Conservation (phyloP, 1,140 invertebrate species). For the Agraylea sexmaculata region DNA sequence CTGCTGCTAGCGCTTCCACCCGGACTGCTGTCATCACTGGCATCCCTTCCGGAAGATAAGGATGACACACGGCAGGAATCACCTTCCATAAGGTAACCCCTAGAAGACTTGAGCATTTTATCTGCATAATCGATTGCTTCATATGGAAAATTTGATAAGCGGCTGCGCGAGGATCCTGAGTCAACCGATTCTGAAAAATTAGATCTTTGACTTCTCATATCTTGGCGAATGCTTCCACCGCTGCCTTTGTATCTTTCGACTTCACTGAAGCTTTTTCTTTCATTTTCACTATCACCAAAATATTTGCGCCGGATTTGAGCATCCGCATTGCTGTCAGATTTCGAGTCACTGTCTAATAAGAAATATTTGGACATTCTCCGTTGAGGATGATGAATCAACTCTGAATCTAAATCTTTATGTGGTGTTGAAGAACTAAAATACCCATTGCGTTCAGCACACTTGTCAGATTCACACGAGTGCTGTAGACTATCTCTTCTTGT, state of each 20-base stretch:
- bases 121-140: conserved; percentile 16
- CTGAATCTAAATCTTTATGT: too few species aligned
- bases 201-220: conserved; percentile 14
- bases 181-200: conserved; percentile 18
- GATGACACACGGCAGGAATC: conserved; percentile 15
- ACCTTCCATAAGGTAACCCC: conserved; percentile 17
- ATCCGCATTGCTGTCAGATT: conserved; percentile 7
- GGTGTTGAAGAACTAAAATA: too few species aligned
- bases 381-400: too few species aligned
- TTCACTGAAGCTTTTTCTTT: conserved; percentile 18
- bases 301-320: conserved; percentile 11
- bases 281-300: conserved; percentile 15
- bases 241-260: conserved; percentile 9
- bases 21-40: conserved; percentile 18
- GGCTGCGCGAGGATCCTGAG: conserved; percentile 17
- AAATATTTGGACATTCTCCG: too few species aligned
- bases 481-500: too few species aligned
- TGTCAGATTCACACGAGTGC: too few species aligned
- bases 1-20: conserved; percentile 14
- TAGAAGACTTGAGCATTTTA: conserved; percentile 20
- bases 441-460: too few species aligned
- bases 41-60: conserved; percentile 14
- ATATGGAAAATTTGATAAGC: conserved; percentile 11
- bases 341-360: too few species aligned
- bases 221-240: conserved; percentile 13